Conservation (phyloP, 2,797 vertebrate genomes). For the Todus mexicanus region DNA sequence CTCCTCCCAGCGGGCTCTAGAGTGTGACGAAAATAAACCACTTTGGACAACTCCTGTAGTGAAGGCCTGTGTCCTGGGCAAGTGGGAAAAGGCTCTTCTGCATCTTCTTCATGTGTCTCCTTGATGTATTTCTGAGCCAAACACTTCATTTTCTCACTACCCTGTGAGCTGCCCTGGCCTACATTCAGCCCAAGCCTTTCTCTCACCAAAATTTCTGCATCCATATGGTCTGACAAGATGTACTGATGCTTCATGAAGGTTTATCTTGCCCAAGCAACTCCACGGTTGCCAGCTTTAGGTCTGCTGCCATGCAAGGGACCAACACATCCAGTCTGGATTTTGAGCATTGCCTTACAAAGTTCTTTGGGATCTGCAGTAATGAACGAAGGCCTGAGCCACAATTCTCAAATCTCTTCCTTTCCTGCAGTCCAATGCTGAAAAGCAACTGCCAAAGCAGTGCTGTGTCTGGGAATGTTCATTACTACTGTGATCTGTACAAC, state of each 20-base stretch:
- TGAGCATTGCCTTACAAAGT: neutral
- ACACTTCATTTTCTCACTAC: neutral
- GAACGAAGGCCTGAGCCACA: neutral
- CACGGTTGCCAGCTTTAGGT: neutral
- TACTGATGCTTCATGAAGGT: neutral
- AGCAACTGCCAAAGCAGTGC: neutral
- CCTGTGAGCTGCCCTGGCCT: neutral
- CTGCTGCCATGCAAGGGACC: neutral
- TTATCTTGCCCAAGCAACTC: neutral
- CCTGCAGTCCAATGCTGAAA: neutral
- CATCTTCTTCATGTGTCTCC: neutral
- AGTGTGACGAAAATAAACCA: neutral
- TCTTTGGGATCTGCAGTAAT: neutral
- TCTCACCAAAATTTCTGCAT: neutral
- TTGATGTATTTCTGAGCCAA: neutral
- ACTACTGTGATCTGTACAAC: neutral
- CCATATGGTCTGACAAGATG: neutral
- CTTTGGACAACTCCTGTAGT: neutral
- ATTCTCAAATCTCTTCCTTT: neutral
- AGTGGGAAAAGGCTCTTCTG: fast-evolving
- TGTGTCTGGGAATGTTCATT: neutral
- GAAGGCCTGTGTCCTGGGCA: neutral
- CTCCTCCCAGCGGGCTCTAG: neutral
- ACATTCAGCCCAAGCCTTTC: neutral
- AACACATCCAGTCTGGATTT: neutral